phyloP scores from a whole-genome alignment of 2,888 invertebrate species.

The Cotesia congregata region DNA sequence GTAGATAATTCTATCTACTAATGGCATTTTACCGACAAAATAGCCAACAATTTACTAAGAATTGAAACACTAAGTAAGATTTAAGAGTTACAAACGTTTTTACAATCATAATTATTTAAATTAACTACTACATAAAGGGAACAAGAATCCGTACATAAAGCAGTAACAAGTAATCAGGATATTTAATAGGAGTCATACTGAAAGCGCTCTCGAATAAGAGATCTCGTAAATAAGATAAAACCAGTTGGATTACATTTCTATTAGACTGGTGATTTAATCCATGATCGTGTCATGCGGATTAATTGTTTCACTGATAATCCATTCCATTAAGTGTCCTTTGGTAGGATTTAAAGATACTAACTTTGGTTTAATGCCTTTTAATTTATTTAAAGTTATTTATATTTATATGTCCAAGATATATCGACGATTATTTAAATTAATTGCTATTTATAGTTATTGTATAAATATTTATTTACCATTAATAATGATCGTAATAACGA shows the following conservation, averaged over 20 bases:
- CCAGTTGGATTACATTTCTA: slow-evolving; percentile 55
- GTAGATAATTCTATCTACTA: no score
- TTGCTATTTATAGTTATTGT: not conserved
- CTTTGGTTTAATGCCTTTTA: not conserved
- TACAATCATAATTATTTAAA: no score
- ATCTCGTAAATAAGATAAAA: slow-evolving; percentile 57
- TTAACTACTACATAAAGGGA: no score
- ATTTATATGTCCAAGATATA: not conserved
- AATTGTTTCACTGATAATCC: slow-evolving; percentile 35
- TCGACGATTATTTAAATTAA: not conserved
- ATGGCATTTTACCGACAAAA: no score
- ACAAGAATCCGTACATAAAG: not conserved
- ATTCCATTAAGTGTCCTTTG: slow-evolving; percentile 14
- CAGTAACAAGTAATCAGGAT: not conserved
- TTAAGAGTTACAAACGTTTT: no score
- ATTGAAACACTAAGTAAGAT: no score
- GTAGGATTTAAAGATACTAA: not conserved
- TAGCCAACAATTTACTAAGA: no score
- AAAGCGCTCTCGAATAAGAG: slow-evolving; percentile 46
- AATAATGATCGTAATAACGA: not conserved
- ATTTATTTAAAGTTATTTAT: slow-evolving; percentile 5
- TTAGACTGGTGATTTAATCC: slow-evolving; percentile 46
- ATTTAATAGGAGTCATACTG: not conserved
- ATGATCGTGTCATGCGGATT: slow-evolving; percentile 30
- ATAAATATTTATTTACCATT: not conserved